These are phyloP conservation scores for Zapornia atra DNA, from an alignment of 2,113 vertebrate genomes.

Conservation along the genomic window DNA sequence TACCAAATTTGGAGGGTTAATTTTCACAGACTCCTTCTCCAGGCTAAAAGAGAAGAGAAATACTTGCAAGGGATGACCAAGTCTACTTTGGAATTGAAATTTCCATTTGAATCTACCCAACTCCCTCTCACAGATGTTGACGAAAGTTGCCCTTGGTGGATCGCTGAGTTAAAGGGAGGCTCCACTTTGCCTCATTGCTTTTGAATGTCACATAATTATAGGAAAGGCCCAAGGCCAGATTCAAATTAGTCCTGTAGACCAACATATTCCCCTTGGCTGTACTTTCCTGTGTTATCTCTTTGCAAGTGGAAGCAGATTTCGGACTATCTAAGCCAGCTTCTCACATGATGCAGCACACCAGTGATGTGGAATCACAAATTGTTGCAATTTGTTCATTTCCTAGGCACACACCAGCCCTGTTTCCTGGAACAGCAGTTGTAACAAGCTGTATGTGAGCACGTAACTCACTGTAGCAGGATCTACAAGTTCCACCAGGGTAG, in stretches of 20 bases:
- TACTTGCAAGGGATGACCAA: not conserved
- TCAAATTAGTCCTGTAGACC: not conserved
- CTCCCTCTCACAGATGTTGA: not conserved
- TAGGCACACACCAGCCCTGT: not conserved
- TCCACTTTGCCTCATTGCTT: not conserved
- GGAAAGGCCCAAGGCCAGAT: conserved; percentile 8
- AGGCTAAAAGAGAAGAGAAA: not conserved
- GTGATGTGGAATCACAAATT: conserved; percentile 29
- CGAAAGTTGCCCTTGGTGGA: not conserved
- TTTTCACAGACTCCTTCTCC: not conserved
- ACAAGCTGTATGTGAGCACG: not conserved
- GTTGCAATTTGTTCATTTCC: conserved; percentile 53
- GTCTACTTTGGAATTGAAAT: not conserved
- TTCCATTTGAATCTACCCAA: not conserved
- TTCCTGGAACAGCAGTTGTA: conserved; percentile 52
- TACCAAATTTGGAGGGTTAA: not conserved
- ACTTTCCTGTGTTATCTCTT: conserved; percentile 45
- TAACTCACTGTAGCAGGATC: conserved; percentile 2
- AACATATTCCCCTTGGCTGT: conserved; percentile 47
- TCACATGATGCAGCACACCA: conserved; percentile 32
- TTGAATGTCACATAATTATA: conserved; percentile 25
- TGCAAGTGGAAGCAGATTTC: conserved; percentile 60
- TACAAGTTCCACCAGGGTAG: not conserved
- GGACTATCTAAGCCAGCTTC: conserved; percentile 29
- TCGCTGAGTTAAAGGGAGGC: not conserved